These are phyloP conservation scores for Sylvia atricapilla DNA, from an alignment of 2,113 vertebrate genomes.

Conservation along the genomic window DNA sequence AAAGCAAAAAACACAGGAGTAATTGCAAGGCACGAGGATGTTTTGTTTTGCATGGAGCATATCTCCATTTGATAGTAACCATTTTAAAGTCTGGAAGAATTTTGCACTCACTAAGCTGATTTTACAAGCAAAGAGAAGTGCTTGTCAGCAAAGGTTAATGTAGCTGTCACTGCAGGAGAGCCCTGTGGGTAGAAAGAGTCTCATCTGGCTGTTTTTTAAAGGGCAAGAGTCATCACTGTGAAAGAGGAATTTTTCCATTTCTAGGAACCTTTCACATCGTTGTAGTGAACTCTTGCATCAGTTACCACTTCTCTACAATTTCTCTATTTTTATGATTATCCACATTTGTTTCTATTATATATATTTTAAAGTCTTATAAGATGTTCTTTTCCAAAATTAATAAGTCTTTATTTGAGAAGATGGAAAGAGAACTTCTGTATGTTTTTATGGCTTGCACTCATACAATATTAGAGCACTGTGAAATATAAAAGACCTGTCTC, in stretches of 20 bases:
- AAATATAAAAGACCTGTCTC: background rate
- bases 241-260: slow-evolving; percentile 34
- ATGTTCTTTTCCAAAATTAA: background rate
- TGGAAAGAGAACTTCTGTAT: background rate
- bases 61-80: slow-evolving; percentile 20
- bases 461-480: background rate
- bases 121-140: slow-evolving; percentile 60
- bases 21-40: background rate
- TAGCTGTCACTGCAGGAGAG: slow-evolving; percentile 62
- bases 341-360: background rate
- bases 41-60: slow-evolving; percentile 13
- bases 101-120: slow-evolving; percentile 61
- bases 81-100: slow-evolving; percentile 50
- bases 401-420: background rate
- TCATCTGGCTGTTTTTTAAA: slow-evolving; percentile 65
- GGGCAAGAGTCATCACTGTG: slow-evolving; percentile 45
- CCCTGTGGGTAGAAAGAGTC: slow-evolving; percentile 52
- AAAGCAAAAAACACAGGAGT: background rate
- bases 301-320: background rate
- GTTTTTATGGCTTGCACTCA: background rate
- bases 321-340: background rate
- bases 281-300: background rate
- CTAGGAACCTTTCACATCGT: background rate
- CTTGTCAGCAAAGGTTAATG: slow-evolving; percentile 67
- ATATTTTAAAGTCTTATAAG: background rate